Evolutionary conservation across 2,113 vertebrate species (phyloP), one percentile per base, ranked within the genome.

Genomic region (Eleginops maclovinus): DNA sequence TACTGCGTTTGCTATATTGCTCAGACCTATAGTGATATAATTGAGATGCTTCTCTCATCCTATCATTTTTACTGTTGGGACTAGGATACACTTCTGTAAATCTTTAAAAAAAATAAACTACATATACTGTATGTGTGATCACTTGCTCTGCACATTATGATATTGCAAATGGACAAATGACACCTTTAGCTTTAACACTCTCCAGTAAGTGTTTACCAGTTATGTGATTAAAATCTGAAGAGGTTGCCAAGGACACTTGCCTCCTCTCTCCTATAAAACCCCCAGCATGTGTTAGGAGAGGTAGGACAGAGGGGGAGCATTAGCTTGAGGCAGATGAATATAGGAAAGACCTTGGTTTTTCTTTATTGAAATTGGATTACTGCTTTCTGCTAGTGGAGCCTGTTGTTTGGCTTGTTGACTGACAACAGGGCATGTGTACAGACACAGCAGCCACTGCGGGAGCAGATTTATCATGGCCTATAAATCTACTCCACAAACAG

Each of bases 301-400:
- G 60, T 60, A 63, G 62, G 59, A 44, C 9, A 50, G 60, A 64
- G 53, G 28, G 14, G 26, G 55, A 53, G 43, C 73, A 14, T 69
- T 84, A 64, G 75, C 75, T 85, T 22, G 41, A 83, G 80, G 82
- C 2, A 21, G 77, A 81, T 81, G 88, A 92, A 93, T 94, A 84
- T 85, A 86, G 87, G 74, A 82, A 92, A 85, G 94, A 93, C 95
- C 93, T 96, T 96, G 94, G 87, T 84, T 92, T 64, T 88, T 95
- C 91, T 94, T 91, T 91, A 91, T 86, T 87, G 77, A 91, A 92
- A 91, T 80, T 92, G 87, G 85, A 95, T 94, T 93, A 94, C 43
- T 84, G 83, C 83, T 87, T 71, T 89, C 87, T 78, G 77, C 77
- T 79, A 77, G 84, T 88, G 90, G 69, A 84, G 88, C 84, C 86